Percentiles rank a stretch among this genome's conserved stretches.
Conservation (phyloP, 2,113 vertebrate species). For the Haplochromis burtoni region DNA sequence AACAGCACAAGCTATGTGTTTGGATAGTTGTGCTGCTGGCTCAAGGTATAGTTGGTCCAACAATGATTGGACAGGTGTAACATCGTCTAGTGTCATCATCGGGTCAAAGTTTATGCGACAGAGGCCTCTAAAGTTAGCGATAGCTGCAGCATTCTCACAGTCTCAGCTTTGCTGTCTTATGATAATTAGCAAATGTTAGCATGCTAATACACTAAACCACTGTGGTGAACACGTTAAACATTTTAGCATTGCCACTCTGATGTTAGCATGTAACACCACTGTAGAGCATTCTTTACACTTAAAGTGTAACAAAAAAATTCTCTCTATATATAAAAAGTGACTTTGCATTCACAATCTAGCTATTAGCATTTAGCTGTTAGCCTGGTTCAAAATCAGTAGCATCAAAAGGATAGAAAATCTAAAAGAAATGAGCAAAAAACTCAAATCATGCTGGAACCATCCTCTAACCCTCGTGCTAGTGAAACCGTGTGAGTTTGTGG, state of each 20-base stretch:
- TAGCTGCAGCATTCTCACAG: not conserved
- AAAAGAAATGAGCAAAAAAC: not conserved
- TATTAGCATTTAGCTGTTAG: not conserved
- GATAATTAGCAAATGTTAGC: not conserved
- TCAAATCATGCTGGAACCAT: constrained; percentile 27
- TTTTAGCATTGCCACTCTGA: not conserved
- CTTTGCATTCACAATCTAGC: not conserved
- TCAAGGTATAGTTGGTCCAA: not conserved
- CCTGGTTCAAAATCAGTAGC: not conserved
- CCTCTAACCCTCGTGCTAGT: not conserved
- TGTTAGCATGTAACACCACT: not conserved
- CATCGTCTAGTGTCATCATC: not conserved
- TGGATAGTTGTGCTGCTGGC: not conserved
- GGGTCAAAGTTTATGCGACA: not conserved
- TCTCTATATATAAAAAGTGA: not conserved
- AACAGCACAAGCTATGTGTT: not conserved
- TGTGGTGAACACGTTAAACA: not conserved
- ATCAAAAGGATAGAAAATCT: not conserved
- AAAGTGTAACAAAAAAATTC: not conserved
- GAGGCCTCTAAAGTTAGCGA: not conserved
- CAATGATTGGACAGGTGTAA: not conserved
- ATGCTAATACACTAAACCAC: not conserved
- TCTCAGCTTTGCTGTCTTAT: not conserved
- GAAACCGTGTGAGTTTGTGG: not conserved
- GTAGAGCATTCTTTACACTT: not conserved